Evolutionary conservation across 2,888 invertebrate genomes (phyloP), one percentile per base, ranked within the genome.

Genomic region (Oscheius myriophilus): DNA sequence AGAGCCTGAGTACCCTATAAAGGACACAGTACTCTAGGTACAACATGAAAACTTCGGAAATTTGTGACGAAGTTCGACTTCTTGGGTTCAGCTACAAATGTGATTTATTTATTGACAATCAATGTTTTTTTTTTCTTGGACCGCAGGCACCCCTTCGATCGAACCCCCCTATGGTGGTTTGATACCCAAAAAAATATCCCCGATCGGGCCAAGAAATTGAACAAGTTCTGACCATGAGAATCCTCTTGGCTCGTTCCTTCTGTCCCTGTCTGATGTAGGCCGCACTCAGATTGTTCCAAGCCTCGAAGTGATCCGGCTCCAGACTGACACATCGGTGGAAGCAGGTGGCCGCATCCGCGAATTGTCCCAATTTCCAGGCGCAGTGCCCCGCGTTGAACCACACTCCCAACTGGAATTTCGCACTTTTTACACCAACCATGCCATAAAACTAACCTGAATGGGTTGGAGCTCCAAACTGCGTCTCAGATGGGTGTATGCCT

Each of bases 251-350:
- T 46, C 80, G 72, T 69, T 90, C 89, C 88, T 94, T 95, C 86
- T 96, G 92, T 0, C 93, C 92, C 64, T 93, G 89, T 84, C 93
- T 92, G 11, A 95, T 92, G 82, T 96, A 94, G 2, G 94, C 93
- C 86, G 96, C 94, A 16, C 95, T 94, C 69, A 98, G 89, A 87
- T 98, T 98, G 88, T 95, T 97, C 98, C 97, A 98, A 0, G 95
- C 95, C 88, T 97, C 96, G 87, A 94, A 96, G 65, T 93, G 92
- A 41, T 84, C 84, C 21, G 86, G 86, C 57, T 86, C 86, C 41
- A 86, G 73, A 41, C 72, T 72, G 16, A 82, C 82, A 64, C 84
- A 84, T 46, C 76, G 71, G 45, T 46, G 69, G 52, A 77, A 80
- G 41, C 78, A 79, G 11, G 65, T 59, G 16, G 73, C 70, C 7